A percentile compares a stretch with the other conserved stretches of the same genome.
phyloP scores from a whole-genome alignment of 1,140 invertebrate genomes.

The Homalodisca vitripennis region DNA sequence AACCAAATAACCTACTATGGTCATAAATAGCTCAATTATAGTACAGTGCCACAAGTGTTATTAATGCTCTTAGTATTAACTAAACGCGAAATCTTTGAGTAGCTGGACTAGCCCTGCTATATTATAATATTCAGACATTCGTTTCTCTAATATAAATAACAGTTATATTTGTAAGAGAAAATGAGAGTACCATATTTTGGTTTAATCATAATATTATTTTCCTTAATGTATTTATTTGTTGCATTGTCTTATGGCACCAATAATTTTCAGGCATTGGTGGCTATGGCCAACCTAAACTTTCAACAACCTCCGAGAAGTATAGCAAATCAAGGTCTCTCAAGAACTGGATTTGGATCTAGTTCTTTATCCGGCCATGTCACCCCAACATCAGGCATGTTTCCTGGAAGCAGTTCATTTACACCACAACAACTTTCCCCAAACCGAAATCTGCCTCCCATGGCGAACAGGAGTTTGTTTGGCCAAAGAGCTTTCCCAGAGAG shows the following conservation, averaged over 20 bases:
- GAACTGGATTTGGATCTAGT: constrained; percentile 58
- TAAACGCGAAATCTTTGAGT: too few relatives aligned
- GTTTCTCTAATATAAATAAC: too few relatives aligned
- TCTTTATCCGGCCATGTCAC: constrained; percentile 68
- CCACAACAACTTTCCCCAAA: constrained; percentile 63
- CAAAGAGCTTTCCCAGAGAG: constrained; percentile 75
- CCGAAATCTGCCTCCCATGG: constrained; percentile 43
- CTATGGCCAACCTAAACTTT: constrained; percentile 81
- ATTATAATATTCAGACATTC: too few relatives aligned
- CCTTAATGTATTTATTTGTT: too few relatives aligned
- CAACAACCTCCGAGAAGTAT: constrained; percentile 59
- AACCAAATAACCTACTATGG: too few relatives aligned
- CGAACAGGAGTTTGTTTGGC: constrained; percentile 61
- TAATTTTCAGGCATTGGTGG: constrained; percentile 43
- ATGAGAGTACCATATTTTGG: neutral
- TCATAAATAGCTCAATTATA: too few relatives aligned
- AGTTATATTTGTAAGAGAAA: too few relatives aligned
- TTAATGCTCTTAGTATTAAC: too few relatives aligned
- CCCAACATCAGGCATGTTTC: constrained; percentile 64
- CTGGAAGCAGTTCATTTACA: constrained; percentile 50
- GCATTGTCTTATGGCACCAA: too few relatives aligned
- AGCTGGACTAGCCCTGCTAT: too few relatives aligned
- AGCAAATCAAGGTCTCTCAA: constrained; percentile 56
- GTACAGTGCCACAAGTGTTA: too few relatives aligned
- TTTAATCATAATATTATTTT: too few relatives aligned